A percentile compares a stretch with the other conserved stretches of the same genome.
These are phyloP conservation scores for Leucophenga varia DNA, from an alignment of 1,140 invertebrate genomes.

Conservation along the genomic window DNA sequence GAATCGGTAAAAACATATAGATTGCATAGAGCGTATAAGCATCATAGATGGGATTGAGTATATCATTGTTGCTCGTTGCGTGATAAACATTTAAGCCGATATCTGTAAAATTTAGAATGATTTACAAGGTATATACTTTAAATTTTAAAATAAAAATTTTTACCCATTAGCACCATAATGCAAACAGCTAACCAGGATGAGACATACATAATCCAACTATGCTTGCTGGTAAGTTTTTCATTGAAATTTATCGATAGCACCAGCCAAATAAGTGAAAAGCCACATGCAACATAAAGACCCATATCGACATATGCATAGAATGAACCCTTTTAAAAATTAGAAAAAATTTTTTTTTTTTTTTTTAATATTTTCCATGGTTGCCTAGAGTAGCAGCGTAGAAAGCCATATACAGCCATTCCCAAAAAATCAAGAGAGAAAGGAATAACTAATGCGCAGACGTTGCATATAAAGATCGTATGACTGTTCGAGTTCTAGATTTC, in stretches of 20 bases:
- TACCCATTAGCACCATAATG: constrained; percentile 50
- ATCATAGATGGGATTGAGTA: constrained; percentile 66
- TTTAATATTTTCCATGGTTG: too few relatives aligned
- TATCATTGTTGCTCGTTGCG: constrained; percentile 45
- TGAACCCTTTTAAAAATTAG: constrained; percentile 39
- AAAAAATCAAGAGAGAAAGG: constrained; percentile 73
- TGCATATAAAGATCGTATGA: constrained; percentile 74
- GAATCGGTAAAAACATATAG: constrained; percentile 77
- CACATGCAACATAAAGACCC: constrained; percentile 55
- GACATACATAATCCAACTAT: constrained; percentile 58
- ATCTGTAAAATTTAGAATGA: constrained; percentile 52
- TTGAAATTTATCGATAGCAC: constrained; percentile 60
- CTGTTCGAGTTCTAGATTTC: constrained; percentile 70
- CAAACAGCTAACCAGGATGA: constrained; percentile 58
- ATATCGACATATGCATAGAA: constrained; percentile 53
- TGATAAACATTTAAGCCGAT: constrained; percentile 62
- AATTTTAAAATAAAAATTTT: not conserved
- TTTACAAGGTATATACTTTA: not conserved
- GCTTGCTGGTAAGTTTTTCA: constrained; percentile 57
- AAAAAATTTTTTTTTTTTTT: too few relatives aligned
- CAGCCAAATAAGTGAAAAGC: constrained; percentile 58
- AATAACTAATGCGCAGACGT: constrained; percentile 73
- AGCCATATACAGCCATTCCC: constrained; percentile 66
- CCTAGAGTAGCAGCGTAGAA: constrained; percentile 64
- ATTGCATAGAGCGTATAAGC: constrained; percentile 71